A percentile compares a stretch with the other conserved stretches of the same genome.
These are phyloP conservation scores for Podarcis lilfordi DNA, from an alignment of 2,797 vertebrate species.

Conservation along the genomic window DNA sequence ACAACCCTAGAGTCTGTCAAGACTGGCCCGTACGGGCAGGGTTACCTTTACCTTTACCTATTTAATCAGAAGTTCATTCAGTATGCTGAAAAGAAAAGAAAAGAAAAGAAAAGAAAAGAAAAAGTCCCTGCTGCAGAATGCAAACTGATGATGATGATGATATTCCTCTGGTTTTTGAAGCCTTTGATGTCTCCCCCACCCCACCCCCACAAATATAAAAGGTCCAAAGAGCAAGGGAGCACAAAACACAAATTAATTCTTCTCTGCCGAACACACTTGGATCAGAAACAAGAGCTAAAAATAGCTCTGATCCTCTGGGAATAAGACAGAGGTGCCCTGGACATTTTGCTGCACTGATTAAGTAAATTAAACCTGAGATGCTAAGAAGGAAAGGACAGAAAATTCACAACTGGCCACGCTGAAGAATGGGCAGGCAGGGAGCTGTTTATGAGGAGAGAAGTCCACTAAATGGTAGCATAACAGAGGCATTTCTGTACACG, in stretches of 20 bases:
- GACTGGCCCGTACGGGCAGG: too few species aligned
- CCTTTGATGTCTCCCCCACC: conserved; percentile 47
- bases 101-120: too few species aligned
- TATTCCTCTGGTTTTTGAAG: conserved; percentile 63
- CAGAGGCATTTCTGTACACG: too few species aligned
- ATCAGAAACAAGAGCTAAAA: conserved; percentile 64
- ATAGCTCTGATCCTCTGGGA: conserved; percentile 65
- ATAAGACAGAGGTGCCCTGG: conserved; percentile 42
- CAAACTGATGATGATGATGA: neutral
- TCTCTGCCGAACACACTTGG: conserved; percentile 64
- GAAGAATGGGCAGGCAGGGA: conserved; percentile 24
- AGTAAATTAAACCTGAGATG: conserved; percentile 71
- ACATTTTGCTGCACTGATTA: conserved; percentile 64
- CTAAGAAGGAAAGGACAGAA: conserved; percentile 65
- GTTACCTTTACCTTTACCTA: too few species aligned
- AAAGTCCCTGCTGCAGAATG: too few species aligned
- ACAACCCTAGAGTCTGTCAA: too few species aligned
- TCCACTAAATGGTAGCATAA: neutral
- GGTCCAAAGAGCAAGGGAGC: conserved; percentile 63
- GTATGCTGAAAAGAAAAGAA: too few species aligned
- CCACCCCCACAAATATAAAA: neutral
- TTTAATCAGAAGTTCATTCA: too few species aligned
- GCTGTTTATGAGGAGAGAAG: conserved; percentile 39
- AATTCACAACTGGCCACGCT: conserved; percentile 56
- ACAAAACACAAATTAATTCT: conserved; percentile 71